These are phyloP conservation scores for Podarcis cretensis DNA, from an alignment of 2,113 vertebrate species.

Conservation along the genomic window DNA sequence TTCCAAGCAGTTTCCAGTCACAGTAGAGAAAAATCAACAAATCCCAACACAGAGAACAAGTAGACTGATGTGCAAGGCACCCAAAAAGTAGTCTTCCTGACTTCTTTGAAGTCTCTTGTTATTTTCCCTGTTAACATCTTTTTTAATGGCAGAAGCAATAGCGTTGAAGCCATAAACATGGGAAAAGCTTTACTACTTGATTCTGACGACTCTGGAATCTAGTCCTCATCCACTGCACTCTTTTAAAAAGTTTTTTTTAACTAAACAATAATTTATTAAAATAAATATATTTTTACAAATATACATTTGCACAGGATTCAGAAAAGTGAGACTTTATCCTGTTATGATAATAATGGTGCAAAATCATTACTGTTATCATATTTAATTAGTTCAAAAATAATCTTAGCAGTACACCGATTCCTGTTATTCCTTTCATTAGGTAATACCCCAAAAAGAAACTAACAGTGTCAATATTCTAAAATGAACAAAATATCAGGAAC, in stretches of 20 bases:
- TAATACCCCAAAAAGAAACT: background rate
- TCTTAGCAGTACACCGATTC: background rate
- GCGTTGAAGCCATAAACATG: background rate
- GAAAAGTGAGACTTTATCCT: background rate
- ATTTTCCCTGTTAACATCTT: no score
- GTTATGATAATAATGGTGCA: background rate
- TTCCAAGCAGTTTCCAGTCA: no score
- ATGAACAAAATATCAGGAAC: background rate
- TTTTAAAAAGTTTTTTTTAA: background rate
- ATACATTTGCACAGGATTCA: background rate
- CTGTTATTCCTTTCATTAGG: background rate
- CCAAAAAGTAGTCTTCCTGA: no score
- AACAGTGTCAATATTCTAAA: background rate
- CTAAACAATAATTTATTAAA: background rate
- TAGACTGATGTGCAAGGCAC: no score
- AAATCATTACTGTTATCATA: background rate
- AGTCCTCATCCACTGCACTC: background rate
- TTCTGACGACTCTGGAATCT: background rate
- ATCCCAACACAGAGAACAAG: no score
- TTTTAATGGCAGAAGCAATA: background rate
- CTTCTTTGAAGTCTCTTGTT: no score
- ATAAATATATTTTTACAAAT: background rate
- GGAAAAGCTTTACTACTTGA: background rate
- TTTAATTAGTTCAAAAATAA: background rate
- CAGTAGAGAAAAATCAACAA: no score